phyloP scores from a whole-genome alignment of 30 jellyfish, hydroid and myxozoan genomes.

The Hydra vulgaris region DNA sequence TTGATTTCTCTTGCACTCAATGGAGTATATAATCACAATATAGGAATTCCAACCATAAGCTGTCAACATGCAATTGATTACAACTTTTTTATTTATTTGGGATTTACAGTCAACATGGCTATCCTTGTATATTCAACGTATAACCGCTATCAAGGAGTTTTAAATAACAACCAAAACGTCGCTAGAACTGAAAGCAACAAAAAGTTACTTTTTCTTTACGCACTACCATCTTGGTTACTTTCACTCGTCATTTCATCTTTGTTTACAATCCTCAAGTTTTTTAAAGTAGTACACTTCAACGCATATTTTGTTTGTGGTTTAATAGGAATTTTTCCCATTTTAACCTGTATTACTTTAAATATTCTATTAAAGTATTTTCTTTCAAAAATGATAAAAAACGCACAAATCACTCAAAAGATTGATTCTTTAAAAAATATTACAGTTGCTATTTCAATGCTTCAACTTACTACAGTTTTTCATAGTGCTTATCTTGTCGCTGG shows the following conservation, averaged over 20 bases:
- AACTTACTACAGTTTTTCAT: background rate
- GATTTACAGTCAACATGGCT: conserved; percentile 18
- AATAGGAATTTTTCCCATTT: conserved; percentile 2
- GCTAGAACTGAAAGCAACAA: background rate
- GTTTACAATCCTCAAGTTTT: no score
- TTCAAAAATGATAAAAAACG: background rate
- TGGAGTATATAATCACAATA: background rate
- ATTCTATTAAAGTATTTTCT: background rate
- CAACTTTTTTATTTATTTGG: conserved; percentile 14
- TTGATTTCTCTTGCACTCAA: background rate
- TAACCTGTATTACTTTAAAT: background rate
- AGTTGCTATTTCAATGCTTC: conserved; percentile 1
- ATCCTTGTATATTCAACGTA: conserved; percentile 12
- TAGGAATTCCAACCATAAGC: background rate
- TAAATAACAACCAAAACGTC: background rate
- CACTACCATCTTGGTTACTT: conserved; percentile 10
- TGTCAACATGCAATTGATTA: conserved; percentile 11
- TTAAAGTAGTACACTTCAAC: background rate
- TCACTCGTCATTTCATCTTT: background rate
- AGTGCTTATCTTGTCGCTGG: conserved; percentile 8
- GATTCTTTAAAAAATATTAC: background rate
- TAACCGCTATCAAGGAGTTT: background rate
- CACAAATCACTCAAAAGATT: background rate
- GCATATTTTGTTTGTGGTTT: background rate
- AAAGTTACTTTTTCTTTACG: background rate